Evolutionary conservation across 1,140 invertebrate genomes (phyloP), one percentile per base, ranked within the genome.

Genomic region (Trachymyrmex septentrionalis): DNA sequence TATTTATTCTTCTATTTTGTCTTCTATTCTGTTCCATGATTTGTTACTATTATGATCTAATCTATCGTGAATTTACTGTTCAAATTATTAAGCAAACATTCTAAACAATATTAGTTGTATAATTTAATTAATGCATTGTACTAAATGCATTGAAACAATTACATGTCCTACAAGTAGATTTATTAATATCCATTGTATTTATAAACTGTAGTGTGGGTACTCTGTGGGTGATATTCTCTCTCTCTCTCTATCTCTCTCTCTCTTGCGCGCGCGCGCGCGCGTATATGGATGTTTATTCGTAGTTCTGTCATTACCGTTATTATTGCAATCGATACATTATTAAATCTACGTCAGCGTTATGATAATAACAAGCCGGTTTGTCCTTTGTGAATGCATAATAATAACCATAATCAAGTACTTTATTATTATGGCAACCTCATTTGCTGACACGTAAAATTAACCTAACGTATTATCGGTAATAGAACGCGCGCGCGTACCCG

Each of bases 361-460:
- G 55, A 82, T 34, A 16, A 71, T 34, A 63, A 73, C 38, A 73
- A 75, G 12, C 10, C 24, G 24, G 5, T 63, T 61, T 75, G 19
- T 5, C 30, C 27, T 75, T 73, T 75, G 69, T 75, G 80, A 73
- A 61, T 84, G 57, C 30, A 50, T 14, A 14, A 75, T 84, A 48
- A 61, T 84, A 50, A 50, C 24, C 24, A 75, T 48, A 84, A 75
- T 21, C 53, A 55, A 69, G 14, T 57, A 69, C 48, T 73, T 75
- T 84, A 71, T 84, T 84, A 84, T 75, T 73, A 75, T 48, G 44
- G 12, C 38, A 84, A 61, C 24, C 27, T 73, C 55, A 55, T 73
- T 81, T 84, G 67, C 21, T 71, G 66, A 81, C 30, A 63, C 44
- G 53, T 64, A 84, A 84, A 78, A 87, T 77, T 87, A 87, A 87